Conservation (phyloP, 2,888 invertebrate genomes). For the Ceraclea dissimilis region DNA sequence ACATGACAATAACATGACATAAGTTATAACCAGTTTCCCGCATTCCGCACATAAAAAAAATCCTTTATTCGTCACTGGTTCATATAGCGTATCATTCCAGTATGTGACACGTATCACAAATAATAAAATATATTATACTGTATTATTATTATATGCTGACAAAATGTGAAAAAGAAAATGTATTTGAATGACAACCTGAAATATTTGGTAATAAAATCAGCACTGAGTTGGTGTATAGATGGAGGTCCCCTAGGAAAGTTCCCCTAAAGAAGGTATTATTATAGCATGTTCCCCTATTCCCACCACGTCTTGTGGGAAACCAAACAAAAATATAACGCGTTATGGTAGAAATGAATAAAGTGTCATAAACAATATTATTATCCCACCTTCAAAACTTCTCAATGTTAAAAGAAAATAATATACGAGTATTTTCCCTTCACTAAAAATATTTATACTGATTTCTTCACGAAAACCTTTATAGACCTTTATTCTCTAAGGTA, state of each 20-base stretch:
- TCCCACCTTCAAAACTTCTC: constrained; percentile 10
- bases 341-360: constrained; percentile 16
- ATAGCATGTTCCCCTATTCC: constrained; percentile 22
- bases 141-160: constrained; percentile 11
- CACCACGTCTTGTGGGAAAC: constrained; percentile 24
- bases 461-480: too few species aligned
- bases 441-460: too few species aligned
- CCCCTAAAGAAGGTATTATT: constrained; percentile 19
- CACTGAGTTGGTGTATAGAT: not conserved
- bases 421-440: too few species aligned
- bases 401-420: too few species aligned
- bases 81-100: constrained; percentile 2
- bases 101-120: constrained; percentile 16
- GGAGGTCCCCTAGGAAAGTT: constrained; percentile 7
- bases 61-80: not conserved
- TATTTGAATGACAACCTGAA: constrained; percentile 26
- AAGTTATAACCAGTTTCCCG: not conserved
- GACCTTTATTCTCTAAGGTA: too few species aligned
- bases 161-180: constrained; percentile 23
- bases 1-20: not conserved
- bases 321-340: constrained; percentile 25
- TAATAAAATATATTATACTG: constrained; percentile 1
- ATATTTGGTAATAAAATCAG: constrained; percentile 26
- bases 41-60: not conserved
- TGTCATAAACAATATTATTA: constrained; percentile 4